These are phyloP conservation scores for Cydia splendana DNA, from an alignment of 1,140 invertebrate genomes.

Conservation along the genomic window DNA sequence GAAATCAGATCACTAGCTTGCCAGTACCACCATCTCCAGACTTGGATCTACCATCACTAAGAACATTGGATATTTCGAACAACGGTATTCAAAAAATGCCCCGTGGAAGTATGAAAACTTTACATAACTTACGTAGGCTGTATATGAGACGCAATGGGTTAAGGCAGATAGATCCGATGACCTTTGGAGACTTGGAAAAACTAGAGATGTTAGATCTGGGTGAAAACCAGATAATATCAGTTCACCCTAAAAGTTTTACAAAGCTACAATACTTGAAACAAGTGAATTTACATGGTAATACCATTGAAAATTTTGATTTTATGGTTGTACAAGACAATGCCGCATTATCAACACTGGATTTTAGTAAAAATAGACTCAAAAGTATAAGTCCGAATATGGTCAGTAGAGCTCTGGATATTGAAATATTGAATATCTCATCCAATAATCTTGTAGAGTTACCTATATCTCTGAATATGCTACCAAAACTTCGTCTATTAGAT, in stretches of 20 bases:
- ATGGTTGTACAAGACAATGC: conserved; percentile 84
- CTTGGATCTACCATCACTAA: conserved; percentile 84
- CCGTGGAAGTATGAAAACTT: conserved; percentile 83
- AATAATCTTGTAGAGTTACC: conserved; percentile 88
- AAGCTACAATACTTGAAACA: conserved; percentile 83
- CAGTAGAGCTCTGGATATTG: conserved; percentile 83
- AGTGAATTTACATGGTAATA: conserved; percentile 88
- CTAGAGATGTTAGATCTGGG: conserved; percentile 88
- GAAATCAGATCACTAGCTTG: conserved; percentile 86
- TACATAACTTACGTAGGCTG: conserved; percentile 86
- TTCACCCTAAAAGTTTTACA: conserved; percentile 85
- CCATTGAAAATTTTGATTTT: conserved; percentile 85
- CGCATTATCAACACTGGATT: conserved; percentile 84
- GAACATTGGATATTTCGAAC: conserved; percentile 87
- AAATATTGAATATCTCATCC: conserved; percentile 88
- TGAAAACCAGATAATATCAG: conserved; percentile 85
- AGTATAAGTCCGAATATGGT: conserved; percentile 84
- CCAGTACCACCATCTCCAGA: conserved; percentile 83
- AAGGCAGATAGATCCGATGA: conserved; percentile 84
- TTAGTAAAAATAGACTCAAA: conserved; percentile 88
- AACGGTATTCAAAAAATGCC: conserved; percentile 88
- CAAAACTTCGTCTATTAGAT: conserved; percentile 85
- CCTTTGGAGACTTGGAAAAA: conserved; percentile 85
- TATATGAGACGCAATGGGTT: conserved; percentile 89
- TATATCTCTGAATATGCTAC: conserved; percentile 84